A percentile compares a stretch with the other conserved stretches of the same genome.
These are phyloP conservation scores for Piscicola geometra DNA, from an alignment of 2,888 invertebrate species.

Conservation along the genomic window DNA sequence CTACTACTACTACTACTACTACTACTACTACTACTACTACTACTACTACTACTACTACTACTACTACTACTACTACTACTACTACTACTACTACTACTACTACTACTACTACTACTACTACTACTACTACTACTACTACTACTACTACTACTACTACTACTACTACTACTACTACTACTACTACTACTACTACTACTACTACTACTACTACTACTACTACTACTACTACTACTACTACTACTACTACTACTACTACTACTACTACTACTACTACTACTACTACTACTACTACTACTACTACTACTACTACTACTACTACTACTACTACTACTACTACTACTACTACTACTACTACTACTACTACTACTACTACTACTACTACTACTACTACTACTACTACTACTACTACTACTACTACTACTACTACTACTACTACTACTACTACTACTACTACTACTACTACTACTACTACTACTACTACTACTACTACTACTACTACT, in stretches of 20 bases:
- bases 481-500: slow-evolving; percentile 32
- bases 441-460: not conserved
- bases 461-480: slow-evolving; percentile 4
- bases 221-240: slow-evolving; percentile 38
- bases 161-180: slow-evolving; percentile 6
- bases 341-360: slow-evolving; percentile 25
- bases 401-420: slow-evolving; percentile 25
- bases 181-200: slow-evolving; percentile 3
- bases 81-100: slow-evolving; percentile 25
- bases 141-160: slow-evolving; percentile 25
- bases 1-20: slow-evolving; percentile 25
- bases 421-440: slow-evolving; percentile 20
- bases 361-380: slow-evolving; percentile 25
- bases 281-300: slow-evolving; percentile 19
- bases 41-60: slow-evolving; percentile 22
- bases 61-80: slow-evolving; percentile 25
- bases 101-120: slow-evolving; percentile 25
- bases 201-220: slow-evolving; percentile 5
- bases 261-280: slow-evolving; percentile 1
- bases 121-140: slow-evolving; percentile 25
- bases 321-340: slow-evolving; percentile 25
- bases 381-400: slow-evolving; percentile 18
- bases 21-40: slow-evolving; percentile 17
- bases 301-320: slow-evolving; percentile 25
- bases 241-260: not conserved